phyloP scores from a whole-genome alignment of 2,797 vertebrate species.

The Epinephelus malabaricus region DNA sequence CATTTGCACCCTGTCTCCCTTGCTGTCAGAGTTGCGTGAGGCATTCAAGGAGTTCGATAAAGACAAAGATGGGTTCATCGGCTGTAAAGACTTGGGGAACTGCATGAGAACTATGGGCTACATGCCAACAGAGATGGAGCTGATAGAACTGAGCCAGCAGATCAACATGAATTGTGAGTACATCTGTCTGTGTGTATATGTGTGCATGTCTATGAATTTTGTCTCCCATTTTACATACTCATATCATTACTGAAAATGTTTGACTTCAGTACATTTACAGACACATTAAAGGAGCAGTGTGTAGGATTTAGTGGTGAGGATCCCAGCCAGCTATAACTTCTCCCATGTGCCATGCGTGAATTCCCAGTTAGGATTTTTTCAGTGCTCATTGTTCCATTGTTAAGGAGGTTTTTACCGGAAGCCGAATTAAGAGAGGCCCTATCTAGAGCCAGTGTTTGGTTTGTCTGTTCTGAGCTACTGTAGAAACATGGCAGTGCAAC shows the following conservation, averaged over 20 bases:
- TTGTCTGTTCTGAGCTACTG: no score
- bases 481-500: no score
- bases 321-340: no score
- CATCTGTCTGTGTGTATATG: background rate
- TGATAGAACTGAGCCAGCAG: slow-evolving; percentile 98
- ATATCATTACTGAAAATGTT: background rate
- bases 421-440: no score
- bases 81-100: slow-evolving; percentile 97
- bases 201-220: background rate
- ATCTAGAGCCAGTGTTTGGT: no score
- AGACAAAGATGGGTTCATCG: slow-evolving; percentile 98
- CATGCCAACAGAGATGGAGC: slow-evolving; percentile 99
- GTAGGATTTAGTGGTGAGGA: no score
- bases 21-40: slow-evolving; percentile 91
- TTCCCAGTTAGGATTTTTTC: no score
- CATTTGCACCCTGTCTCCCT: background rate
- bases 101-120: slow-evolving; percentile 99
- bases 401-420: no score
- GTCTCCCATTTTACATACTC: background rate
- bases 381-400: no score
- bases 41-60: slow-evolving; percentile 98
- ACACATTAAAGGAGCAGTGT: background rate
- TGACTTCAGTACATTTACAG: background rate
- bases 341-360: no score
- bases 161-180: slow-evolving; percentile 98